Evolutionary conservation across 1,140 invertebrate species (phyloP), one percentile per base, ranked within the genome.

Genomic region (Neodiprion pinetum): DNA sequence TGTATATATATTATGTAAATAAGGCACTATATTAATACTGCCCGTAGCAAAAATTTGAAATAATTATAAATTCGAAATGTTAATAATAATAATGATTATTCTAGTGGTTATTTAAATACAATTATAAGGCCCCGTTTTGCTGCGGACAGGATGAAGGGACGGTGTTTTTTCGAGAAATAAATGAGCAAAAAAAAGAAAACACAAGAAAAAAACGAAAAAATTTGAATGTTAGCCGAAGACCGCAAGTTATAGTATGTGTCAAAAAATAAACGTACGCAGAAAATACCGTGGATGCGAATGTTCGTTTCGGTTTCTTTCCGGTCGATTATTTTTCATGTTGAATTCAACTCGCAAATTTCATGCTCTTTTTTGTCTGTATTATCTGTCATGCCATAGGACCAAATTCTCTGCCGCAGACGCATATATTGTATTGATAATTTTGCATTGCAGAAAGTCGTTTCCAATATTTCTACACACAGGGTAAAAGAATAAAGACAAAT

Each of bases 261-360:
- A 77, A 75, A 80, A 83, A 80, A 79, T 83, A 83, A 83, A 83
- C 80, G 76, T 82, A 80, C 75, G 79, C 17, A 80, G 76, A 82
- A 72, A 72, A 77, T 77, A 79, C 71, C 68, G 77, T 72, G 74
- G 76, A 77, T 50, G 48, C 7, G 21, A 78, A 75, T 75, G 28
- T 68, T 80, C 78, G 73, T 74, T 76, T 78, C 76, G 67, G 49
- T 79, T 68, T 69, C 40, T 11, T 69, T 69, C 17, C 40, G 28
- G 28, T 40, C 28, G 28, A n/a, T 69, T 69, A 3, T 69, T 23
- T 69, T 23, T 23, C 75, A 72, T 73, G 71, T 76, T 75, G 53
- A 72, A 61, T 61, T 61, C n/a, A 14, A 7, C n/a, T 61, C 8
- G n/a, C 9, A 14, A 12, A 61, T 61, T 61, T 61, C 11, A 17